phyloP scores from a whole-genome alignment of 2,113 vertebrate species.

The Pimephales promelas region DNA sequence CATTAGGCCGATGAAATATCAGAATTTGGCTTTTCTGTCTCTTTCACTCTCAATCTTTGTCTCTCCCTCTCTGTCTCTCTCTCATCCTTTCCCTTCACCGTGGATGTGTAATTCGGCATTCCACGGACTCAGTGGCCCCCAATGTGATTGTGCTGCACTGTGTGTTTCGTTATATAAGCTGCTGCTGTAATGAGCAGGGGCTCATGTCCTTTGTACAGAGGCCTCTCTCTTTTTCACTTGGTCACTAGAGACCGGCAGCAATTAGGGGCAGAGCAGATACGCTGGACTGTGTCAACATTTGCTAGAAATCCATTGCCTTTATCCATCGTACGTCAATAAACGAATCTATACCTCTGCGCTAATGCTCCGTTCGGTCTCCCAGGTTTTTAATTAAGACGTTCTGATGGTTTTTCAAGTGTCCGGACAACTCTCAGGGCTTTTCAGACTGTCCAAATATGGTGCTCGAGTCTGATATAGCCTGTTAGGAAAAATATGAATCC shows the following conservation, averaged over 20 bases:
- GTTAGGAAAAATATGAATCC: slow-evolving; percentile 51
- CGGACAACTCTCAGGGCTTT: slow-evolving; percentile 25
- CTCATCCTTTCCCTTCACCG: slow-evolving; percentile 1
- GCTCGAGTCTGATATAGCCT: slow-evolving; percentile 24
- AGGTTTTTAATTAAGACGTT: slow-evolving; percentile 26
- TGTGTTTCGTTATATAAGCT: slow-evolving; percentile 42
- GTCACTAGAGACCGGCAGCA: slow-evolving; percentile 34
- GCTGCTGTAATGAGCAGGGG: slow-evolving; percentile 20
- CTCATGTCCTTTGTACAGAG: slow-evolving; percentile 35
- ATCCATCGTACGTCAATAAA: background rate
- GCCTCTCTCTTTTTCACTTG: slow-evolving; percentile 1
- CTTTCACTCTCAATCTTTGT: background rate
- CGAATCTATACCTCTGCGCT: background rate
- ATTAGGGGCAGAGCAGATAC: slow-evolving; percentile 35
- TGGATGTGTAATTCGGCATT: slow-evolving; percentile 58
- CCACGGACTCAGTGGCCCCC: slow-evolving; percentile 55
- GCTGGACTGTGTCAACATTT: background rate
- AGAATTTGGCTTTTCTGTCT: background rate
- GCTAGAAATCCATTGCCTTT: background rate
- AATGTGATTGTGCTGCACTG: slow-evolving; percentile 40
- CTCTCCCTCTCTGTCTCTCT: background rate
- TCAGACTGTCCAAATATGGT: slow-evolving; percentile 49
- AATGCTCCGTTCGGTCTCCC: background rate
- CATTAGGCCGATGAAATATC: slow-evolving; percentile 58
- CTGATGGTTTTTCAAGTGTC: background rate